A percentile compares a stretch with the other conserved stretches of the same genome.
phyloP scores from a whole-genome alignment of 2,888 invertebrate genomes.

The Drymonia ruficornis region DNA sequence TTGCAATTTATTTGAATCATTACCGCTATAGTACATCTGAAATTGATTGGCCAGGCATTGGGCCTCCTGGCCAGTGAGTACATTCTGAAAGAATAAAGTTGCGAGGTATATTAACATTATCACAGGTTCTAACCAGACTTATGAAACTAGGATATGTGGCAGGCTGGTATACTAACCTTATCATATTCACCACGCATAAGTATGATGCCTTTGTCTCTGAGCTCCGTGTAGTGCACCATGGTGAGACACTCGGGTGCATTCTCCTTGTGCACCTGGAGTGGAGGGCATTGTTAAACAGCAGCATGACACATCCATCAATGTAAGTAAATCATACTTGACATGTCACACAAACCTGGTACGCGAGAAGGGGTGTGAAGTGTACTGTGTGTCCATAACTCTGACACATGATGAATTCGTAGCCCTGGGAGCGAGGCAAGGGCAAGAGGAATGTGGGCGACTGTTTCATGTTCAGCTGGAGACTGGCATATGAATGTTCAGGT shows the following conservation, averaged over 20 bases:
- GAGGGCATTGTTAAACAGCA: slow-evolving; percentile 6
- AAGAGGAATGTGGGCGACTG: slow-evolving; percentile 90
- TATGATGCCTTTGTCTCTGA: slow-evolving; percentile 89
- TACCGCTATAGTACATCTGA: slow-evolving; percentile 92
- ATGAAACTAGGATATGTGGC: no score
- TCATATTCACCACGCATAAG: slow-evolving; percentile 95
- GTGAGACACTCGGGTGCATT: slow-evolving; percentile 95
- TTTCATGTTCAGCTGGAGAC: slow-evolving; percentile 83
- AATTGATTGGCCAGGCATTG: slow-evolving; percentile 94
- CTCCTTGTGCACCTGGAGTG: slow-evolving; percentile 90
- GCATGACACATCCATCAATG: not conserved
- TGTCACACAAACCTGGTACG: slow-evolving; percentile 87
- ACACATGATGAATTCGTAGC: slow-evolving; percentile 93
- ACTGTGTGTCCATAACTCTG: slow-evolving; percentile 90
- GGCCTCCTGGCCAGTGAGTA: slow-evolving; percentile 90
- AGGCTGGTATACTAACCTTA: slow-evolving; percentile 59
- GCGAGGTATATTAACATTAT: not conserved
- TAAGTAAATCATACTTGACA: not conserved
- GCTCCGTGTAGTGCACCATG: slow-evolving; percentile 91
- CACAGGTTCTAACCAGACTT: not conserved
- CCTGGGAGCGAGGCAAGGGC: slow-evolving; percentile 91
- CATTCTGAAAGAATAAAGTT: slow-evolving; percentile 76
- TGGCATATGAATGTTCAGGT: slow-evolving; percentile 84
- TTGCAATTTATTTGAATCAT: slow-evolving; percentile 85
- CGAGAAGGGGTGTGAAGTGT: slow-evolving; percentile 93